Evolutionary conservation across 2,113 vertebrate species (phyloP).

Genomic region (Tamias sibiricus): DNA sequence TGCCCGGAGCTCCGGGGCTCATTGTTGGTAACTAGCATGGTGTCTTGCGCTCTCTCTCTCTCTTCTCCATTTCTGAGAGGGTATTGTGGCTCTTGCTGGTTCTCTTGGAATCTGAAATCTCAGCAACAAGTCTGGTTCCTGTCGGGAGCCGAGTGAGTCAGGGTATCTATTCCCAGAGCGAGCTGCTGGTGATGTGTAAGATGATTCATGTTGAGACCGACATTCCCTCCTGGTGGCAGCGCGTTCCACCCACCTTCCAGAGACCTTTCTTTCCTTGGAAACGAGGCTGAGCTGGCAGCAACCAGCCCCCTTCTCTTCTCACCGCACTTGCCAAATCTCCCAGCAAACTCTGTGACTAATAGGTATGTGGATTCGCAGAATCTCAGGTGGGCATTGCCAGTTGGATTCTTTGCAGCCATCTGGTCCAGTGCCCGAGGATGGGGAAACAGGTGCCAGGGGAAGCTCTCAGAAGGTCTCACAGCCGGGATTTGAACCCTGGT

Average conservation of each 20-base stretch:
- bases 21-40: neutral
- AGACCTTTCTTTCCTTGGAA: slow-evolving; percentile 71
- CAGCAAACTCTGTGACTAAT: slow-evolving; percentile 50
- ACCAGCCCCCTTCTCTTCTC: slow-evolving; percentile 14
- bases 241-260: slow-evolving; percentile 60
- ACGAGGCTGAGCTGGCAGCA: slow-evolving; percentile 58
- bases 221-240: slow-evolving; percentile 61
- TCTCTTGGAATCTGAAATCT: slow-evolving; percentile 77
- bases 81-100: slow-evolving; percentile 55
- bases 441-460: neutral
- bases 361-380: slow-evolving; percentile 36
- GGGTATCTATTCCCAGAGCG: slow-evolving; percentile 79
- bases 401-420: slow-evolving; percentile 38
- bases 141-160: slow-evolving; percentile 80
- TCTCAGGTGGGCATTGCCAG: slow-evolving; percentile 1
- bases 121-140: slow-evolving; percentile 78
- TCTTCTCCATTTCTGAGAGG: slow-evolving; percentile 18
- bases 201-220: slow-evolving; percentile 81
- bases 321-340: slow-evolving; percentile 43
- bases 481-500: neutral
- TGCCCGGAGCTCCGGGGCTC: neutral
- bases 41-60: neutral
- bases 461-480: neutral
- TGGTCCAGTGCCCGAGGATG: neutral
- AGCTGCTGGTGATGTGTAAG: neutral